A percentile compares a stretch with the other conserved stretches of the same genome.
phyloP scores from a whole-genome alignment of 2,888 invertebrate genomes.

The Agapostemon virescens region DNA sequence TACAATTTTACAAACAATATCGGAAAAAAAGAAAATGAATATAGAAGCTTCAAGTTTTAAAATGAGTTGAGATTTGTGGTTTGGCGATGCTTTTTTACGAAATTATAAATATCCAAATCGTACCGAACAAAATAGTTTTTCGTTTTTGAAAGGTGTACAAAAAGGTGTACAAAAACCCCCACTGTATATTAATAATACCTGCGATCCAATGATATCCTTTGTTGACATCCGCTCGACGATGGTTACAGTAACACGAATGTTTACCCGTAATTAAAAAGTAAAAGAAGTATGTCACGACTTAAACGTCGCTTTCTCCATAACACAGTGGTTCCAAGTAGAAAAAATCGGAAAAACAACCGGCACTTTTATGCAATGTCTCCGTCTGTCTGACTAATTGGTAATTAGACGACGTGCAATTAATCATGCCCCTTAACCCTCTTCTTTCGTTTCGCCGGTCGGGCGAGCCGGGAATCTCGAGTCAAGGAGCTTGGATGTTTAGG shows the following conservation, averaged over 20 bases:
- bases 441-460: conserved; percentile 41
- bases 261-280: not conserved
- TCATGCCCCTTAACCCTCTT: conserved; percentile 71
- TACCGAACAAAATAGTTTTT: too few relatives aligned
- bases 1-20: too few relatives aligned
- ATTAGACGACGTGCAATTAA: conserved; percentile 75
- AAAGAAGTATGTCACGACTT: conserved; percentile 1
- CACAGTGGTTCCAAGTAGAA: conserved; percentile 15
- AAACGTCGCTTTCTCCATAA: conserved; percentile 14
- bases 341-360: conserved; percentile 51
- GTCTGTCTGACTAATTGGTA: conserved; percentile 70
- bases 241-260: not conserved
- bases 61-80: not conserved
- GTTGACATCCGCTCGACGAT: not conserved
- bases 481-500: conserved; percentile 70
- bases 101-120: not conserved
- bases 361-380: conserved; percentile 43
- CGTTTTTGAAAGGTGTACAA: too few relatives aligned
- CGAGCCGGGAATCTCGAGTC: conserved; percentile 57
- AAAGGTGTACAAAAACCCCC: too few relatives aligned
- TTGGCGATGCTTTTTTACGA: not conserved
- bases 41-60: not conserved
- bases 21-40: too few relatives aligned
- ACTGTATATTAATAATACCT: not conserved
- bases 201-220: not conserved